These are phyloP conservation scores for Sthenelais limicola DNA, from an alignment of 2,888 invertebrate species.

Conservation along the genomic window DNA sequence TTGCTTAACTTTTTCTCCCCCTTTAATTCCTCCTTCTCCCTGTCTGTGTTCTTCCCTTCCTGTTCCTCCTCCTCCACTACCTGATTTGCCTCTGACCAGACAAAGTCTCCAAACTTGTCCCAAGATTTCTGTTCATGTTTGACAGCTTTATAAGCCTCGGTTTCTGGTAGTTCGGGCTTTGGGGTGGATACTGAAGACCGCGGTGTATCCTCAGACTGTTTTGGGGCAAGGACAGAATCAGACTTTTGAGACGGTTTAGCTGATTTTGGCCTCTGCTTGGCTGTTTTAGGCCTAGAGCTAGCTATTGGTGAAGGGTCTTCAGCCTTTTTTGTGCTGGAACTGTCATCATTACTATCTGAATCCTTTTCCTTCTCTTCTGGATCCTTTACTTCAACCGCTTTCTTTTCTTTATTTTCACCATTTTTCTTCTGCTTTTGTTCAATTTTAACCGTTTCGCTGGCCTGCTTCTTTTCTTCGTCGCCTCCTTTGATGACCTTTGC, in stretches of 20 bases:
- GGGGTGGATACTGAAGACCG: neutral
- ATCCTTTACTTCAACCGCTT: neutral
- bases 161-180: neutral
- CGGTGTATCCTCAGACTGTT: neutral
- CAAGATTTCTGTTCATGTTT: constrained; percentile 29
- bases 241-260: neutral
- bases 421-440: neutral
- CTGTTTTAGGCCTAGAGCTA: too few species aligned
- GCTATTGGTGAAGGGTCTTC: too few species aligned
- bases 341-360: neutral
- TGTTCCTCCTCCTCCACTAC: neutral
- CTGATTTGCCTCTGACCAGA: neutral
- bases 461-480: neutral
- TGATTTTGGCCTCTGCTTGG: neutral
- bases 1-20: too few species aligned
- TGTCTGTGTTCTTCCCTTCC: neutral
- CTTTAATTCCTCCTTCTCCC: too few species aligned
- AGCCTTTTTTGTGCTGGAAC: constrained; percentile 9
- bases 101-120: constrained; percentile 21
- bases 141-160: constrained; percentile 9
- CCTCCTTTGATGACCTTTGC: neutral
- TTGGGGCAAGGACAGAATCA: neutral
- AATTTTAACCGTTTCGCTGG: neutral
- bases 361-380: neutral
- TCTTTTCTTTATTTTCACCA: neutral